Conservation (phyloP, 35 echinoderm and acorn worm species). For the Holothuria glaberrima region DNA sequence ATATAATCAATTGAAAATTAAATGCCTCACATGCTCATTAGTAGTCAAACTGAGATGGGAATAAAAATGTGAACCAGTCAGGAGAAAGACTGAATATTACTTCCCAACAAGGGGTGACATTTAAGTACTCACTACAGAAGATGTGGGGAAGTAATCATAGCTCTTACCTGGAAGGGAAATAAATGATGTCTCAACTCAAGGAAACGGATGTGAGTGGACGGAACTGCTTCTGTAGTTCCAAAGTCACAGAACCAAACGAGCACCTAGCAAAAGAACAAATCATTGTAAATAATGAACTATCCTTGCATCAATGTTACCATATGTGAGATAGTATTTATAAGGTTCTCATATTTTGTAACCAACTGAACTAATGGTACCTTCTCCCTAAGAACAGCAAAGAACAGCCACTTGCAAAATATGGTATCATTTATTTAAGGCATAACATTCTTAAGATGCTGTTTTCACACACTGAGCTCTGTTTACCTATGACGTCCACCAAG, state of each 20-base stretch:
- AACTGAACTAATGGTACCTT: background rate
- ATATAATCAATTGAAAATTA: background rate
- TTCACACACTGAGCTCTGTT: background rate
- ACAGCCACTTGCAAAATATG: no score
- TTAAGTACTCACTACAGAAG: no score
- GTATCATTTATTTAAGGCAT: no score
- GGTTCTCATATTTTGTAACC: background rate
- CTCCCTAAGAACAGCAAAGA: background rate
- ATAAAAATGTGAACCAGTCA: no score
- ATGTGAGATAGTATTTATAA: background rate
- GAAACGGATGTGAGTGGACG: conserved; percentile 49
- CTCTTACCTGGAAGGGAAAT: conserved; percentile 48
- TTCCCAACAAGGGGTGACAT: no score
- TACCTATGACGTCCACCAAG: no score
- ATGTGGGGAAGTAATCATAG: background rate
- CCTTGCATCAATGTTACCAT: no score
- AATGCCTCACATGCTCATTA: background rate
- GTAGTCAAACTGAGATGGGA: no score
- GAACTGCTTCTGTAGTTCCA: conserved; percentile 53
- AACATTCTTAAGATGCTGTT: background rate
- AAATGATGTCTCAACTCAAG: conserved; percentile 32
- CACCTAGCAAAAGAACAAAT: background rate
- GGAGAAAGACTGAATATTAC: no score
- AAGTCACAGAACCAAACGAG: conserved; percentile 62
- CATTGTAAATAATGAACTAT: background rate